Base-by-base conservation (phyloP, 2,113 vertebrate genomes). In the Elachura formosa region DNA sequence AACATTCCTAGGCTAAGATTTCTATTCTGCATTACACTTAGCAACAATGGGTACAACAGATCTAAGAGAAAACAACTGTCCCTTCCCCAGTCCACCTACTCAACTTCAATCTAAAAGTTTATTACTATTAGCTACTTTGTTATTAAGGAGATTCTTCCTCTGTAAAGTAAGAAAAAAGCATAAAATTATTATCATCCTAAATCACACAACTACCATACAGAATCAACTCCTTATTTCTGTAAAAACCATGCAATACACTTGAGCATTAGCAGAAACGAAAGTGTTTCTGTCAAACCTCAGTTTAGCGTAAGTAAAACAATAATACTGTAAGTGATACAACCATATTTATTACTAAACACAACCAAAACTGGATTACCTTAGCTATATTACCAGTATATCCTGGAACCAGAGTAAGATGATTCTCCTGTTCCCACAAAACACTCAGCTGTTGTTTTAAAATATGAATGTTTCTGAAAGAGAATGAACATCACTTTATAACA, bases 371-470 rank as follows among this genome's bases (percentile, higher is more conserved):
- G 10, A 95, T 98, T 97, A 99, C 99, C 98, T 98, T 98, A 97
- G 98, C 98, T 93, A 98, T 96, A 95, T 98, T 98, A 97, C 98
- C 98, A 96, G 98, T 98, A 97, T 97, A 97, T 97, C 98, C 98
- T 81, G 98, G 98, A 96, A 98, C 97, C 93, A 97, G 98, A 96
- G 97, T 98, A 92, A 99, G 96, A 89, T 94, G 97, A 85, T 97
- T 97, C 90, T 98, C 98, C 69, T 99, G 97, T 82, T 98, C 96
- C 98, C 98, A 99, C 40, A 99, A 96, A 93, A 98, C 98, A 96
- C 96, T 97, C 93, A 99, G 97, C 33, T 98, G 98, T 76, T 98
- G 96, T 97, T 98, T 99, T 97, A 99, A 98, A 96, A 98, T 96
- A 79, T 96, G 95, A 95, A 98, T 97, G 96, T 99, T 99, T 97